A percentile compares a stretch with the other conserved stretches of the same genome.
Conservation (phyloP, 53 echinoderm and acorn worm species). For the Astropecten irregularis region DNA sequence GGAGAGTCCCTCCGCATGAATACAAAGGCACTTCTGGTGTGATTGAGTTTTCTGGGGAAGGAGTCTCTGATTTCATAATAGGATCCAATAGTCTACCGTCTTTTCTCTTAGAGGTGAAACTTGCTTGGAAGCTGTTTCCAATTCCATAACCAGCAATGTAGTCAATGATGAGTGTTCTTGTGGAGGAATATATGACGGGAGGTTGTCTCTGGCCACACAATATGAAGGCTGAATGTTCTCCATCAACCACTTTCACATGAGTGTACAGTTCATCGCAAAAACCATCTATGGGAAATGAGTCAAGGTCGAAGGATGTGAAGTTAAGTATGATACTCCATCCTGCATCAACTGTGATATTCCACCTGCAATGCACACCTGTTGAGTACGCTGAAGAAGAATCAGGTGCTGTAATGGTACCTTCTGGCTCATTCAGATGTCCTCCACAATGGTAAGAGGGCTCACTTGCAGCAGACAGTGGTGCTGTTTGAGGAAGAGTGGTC, state of each 20-base stretch:
- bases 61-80: neutral
- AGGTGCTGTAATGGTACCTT: neutral
- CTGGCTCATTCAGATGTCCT: neutral
- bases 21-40: neutral
- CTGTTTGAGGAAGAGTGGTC: neutral
- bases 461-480: neutral
- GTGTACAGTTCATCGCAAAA: conserved; percentile 2
- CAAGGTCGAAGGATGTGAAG: conserved; percentile 40
- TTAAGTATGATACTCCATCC: conserved; percentile 19
- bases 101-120: neutral
- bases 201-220: conserved; percentile 7
- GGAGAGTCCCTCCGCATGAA: neutral
- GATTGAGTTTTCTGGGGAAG: neutral
- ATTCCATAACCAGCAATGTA: conserved; percentile 1
- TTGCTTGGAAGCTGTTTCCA: conserved; percentile 12
- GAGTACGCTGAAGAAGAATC: neutral
- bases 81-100: neutral
- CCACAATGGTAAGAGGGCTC: neutral
- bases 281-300: neutral
- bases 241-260: conserved; percentile 4
- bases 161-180: neutral
- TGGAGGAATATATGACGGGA: neutral
- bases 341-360: conserved; percentile 30
- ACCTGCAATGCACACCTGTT: neutral
- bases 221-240: neutral